These are phyloP conservation scores for Pristionchus mayeri DNA, from an alignment of 2,888 invertebrate species.

Conservation along the genomic window DNA sequence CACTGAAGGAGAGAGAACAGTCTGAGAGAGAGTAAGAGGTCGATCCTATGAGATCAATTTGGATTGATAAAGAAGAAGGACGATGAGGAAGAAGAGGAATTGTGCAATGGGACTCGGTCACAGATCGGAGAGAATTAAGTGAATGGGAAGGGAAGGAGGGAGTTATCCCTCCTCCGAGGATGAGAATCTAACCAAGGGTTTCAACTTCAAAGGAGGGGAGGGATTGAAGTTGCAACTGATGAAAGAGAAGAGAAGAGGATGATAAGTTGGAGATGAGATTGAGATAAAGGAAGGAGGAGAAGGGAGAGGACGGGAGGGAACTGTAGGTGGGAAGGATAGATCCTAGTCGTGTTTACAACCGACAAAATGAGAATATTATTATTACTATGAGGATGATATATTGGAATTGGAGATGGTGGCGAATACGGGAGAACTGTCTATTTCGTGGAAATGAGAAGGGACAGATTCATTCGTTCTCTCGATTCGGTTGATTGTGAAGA, in stretches of 20 bases:
- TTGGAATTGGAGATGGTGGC: neutral
- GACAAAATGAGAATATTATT: constrained; percentile 35
- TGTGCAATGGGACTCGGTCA: neutral
- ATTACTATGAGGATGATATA: neutral
- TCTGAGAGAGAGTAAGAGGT: too few species aligned
- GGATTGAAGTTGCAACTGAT: neutral
- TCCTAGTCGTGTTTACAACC: neutral
- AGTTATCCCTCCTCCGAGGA: neutral
- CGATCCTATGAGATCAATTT: too few species aligned
- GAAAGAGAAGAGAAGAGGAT: neutral
- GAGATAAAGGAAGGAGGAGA: constrained; percentile 7
- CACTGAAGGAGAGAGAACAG: too few species aligned
- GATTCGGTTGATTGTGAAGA: neutral
- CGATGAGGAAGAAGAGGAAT: neutral
- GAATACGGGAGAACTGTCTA: neutral
- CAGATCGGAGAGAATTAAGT: neutral
- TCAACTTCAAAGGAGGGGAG: neutral
- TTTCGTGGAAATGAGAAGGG: neutral
- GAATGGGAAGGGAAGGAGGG: neutral
- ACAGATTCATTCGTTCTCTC: neutral
- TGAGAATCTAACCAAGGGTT: constrained; percentile 3
- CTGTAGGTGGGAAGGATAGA: neutral
- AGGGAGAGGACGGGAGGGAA: neutral
- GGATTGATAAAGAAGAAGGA: too few species aligned
- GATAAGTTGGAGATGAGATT: constrained; percentile 36